These are phyloP conservation scores for Dendroctonus valens DNA, from an alignment of 1,140 invertebrate species.

Conservation along the genomic window DNA sequence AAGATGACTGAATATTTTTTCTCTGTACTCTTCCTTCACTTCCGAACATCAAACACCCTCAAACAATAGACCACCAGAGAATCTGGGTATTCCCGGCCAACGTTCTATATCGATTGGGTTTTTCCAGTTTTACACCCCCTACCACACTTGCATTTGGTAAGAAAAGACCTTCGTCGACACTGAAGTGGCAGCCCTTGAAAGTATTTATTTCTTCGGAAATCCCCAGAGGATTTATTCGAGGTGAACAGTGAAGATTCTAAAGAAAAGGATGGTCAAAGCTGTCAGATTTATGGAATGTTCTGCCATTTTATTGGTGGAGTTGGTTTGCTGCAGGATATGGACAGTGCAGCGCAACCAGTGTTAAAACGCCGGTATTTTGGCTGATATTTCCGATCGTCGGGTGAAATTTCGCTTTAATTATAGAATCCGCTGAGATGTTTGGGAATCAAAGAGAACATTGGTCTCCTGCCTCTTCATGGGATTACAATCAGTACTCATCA, in stretches of 20 bases:
- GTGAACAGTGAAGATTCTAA: conserved; percentile 17
- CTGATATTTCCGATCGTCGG: conserved; percentile 12
- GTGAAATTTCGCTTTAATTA: conserved; percentile 29
- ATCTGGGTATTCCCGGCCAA: too few relatives aligned
- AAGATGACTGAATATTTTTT: too few relatives aligned
- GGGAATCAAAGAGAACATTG: conserved; percentile 40
- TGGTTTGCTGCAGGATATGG: conserved; percentile 26
- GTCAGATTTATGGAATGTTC: conserved; percentile 24
- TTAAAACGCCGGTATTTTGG: conserved; percentile 6
- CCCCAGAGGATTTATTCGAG: too few relatives aligned
- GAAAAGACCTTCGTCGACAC: too few relatives aligned
- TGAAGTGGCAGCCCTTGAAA: too few relatives aligned
- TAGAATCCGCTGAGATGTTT: conserved; percentile 39
- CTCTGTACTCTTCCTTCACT: too few relatives aligned
- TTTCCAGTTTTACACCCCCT: too few relatives aligned
- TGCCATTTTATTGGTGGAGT: conserved; percentile 37
- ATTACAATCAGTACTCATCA: conserved; percentile 40
- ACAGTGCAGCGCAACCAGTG: conserved; percentile 13
- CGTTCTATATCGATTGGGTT: too few relatives aligned
- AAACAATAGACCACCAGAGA: too few relatives aligned
- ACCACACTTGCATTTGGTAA: too few relatives aligned
- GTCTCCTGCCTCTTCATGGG: conserved; percentile 37
- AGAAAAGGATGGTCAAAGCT: conserved; percentile 28
- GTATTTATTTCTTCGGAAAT: too few relatives aligned
- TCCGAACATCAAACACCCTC: too few relatives aligned